Base-by-base conservation (phyloP, 2,888 invertebrate species). In the Meandrusa payeni region DNA sequence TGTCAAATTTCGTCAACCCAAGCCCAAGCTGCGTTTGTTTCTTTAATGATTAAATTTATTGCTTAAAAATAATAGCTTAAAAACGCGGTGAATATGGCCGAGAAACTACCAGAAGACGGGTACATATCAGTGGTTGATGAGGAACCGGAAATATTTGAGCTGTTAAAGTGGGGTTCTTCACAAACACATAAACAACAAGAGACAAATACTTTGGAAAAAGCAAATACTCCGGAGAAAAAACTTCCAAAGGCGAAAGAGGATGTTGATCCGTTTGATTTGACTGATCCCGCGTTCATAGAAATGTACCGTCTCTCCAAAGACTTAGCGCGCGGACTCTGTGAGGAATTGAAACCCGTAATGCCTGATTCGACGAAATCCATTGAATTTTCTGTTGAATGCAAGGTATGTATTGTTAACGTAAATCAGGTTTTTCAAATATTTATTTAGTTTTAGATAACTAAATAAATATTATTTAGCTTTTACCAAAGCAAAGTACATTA, bases 101-200 rank as follows among this genome's bases (percentile, higher is more conserved):
- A 82, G 52, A 85, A 85, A 61, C 85, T 82, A 52, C 76, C 80
- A 44, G 85, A 85, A 54, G 85, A 85, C 51, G 71, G 77, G 39
- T 85, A 85, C 54, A 85, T 85, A 69, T 85, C 85, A 27, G 85
- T 85, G 37, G 85, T 85, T 38, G 85, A 85, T 36, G 85, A 85
- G 36, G 85, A 85, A 41, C 85, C 85, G 19, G 86, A 83, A 51
- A 76, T 85, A 57, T 81, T 85, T 39, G 80, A 85, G 55, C 60
- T 85, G 48, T 58, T 85, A n/a, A 85, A 85, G 57, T 85, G 85
- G 85, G 85, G 85, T 61, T 64, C 76, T 28, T 66, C 80, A 26
- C 82, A 81, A 56, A 33, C 59, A 47, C 61, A 61, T 37, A 61
- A 61, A 44, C 52, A 57, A 76, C 76, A 41, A 54, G 53, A 58